phyloP scores from a whole-genome alignment of 2,797 vertebrate genomes.

The Jordanella pulchra region DNA sequence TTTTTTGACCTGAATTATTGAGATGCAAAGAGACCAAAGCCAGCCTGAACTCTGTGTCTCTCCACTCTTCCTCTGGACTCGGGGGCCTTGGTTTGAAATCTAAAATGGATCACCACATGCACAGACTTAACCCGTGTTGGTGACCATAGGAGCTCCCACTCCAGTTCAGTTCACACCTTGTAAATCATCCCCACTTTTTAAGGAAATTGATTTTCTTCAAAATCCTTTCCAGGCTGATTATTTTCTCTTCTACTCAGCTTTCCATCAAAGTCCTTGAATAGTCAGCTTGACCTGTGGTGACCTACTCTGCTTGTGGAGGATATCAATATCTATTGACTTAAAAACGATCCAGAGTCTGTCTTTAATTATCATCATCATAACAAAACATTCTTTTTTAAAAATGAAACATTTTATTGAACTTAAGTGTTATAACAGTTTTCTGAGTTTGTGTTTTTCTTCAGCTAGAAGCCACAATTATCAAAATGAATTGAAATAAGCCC shows the following conservation, averaged over 20 bases:
- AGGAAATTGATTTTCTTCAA: neutral
- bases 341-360: neutral
- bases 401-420: neutral
- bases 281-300: neutral
- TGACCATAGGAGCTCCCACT: neutral
- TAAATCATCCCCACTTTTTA: neutral
- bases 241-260: neutral
- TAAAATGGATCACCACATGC: too few relatives aligned
- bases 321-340: neutral
- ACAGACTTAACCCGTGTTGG: neutral
- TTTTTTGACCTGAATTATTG: too few relatives aligned
- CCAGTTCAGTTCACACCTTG: neutral
- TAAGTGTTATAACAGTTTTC: neutral
- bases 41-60: neutral
- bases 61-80: neutral
- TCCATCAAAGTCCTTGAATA: neutral
- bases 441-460: neutral
- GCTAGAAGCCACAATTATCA: too few relatives aligned
- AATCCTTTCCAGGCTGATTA: neutral
- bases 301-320: neutral
- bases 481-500: neutral
- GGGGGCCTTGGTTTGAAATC: neutral
- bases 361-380: neutral
- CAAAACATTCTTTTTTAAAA: neutral
- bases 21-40: too few relatives aligned